Evolutionary conservation across 1,140 invertebrate genomes (phyloP).

Genomic region (Pentalonia nigronervosa): DNA sequence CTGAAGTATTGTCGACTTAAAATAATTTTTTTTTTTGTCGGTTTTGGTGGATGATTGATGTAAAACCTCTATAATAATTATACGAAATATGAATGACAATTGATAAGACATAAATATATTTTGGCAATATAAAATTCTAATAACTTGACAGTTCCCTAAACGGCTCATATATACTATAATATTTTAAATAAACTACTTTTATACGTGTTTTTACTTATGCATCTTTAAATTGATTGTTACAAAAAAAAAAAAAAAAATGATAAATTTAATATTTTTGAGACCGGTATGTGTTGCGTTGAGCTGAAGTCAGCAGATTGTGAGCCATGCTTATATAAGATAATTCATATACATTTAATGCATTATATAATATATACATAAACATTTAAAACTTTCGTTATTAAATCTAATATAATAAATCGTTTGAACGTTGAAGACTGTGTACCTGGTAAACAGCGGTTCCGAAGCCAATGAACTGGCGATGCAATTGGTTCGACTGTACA

Average conservation of each 20-base stretch:
- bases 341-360: not conserved
- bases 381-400: not conserved
- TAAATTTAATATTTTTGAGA: too few relatives aligned
- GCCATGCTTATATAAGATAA: not conserved
- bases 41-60: not conserved
- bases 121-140: not conserved
- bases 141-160: not conserved
- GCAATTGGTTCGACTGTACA: constrained; percentile 83
- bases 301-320: not conserved
- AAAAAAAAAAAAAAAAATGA: too few relatives aligned
- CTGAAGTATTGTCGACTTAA: not conserved
- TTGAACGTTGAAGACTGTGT: constrained; percentile 73
- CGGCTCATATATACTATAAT: too few relatives aligned
- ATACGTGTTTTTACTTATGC: too few relatives aligned
- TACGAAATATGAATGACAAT: not conserved
- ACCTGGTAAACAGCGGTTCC: constrained; percentile 94
- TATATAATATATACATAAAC: not conserved
- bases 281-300: too few relatives aligned
- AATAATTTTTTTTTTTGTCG: not conserved
- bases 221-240: too few relatives aligned
- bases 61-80: not conserved
- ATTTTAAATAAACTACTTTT: too few relatives aligned
- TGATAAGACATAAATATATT: not conserved
- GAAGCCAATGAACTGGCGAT: constrained; percentile 96
- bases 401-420: not conserved